These are phyloP conservation scores for Zosterops borbonicus DNA, from an alignment of 2,113 vertebrate species.

Conservation along the genomic window DNA sequence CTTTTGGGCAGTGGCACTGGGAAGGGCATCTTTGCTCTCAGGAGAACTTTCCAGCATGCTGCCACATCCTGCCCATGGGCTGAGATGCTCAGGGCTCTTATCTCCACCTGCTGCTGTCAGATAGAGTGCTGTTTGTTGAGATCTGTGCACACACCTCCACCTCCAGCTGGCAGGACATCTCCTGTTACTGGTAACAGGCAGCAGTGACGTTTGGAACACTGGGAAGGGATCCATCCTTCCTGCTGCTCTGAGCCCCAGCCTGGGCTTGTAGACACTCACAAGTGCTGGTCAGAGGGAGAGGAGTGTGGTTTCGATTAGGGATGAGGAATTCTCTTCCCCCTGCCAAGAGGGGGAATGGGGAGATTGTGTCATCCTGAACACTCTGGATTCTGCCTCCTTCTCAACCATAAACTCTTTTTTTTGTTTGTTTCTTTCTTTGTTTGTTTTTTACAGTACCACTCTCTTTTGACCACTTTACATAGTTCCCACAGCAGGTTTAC, in stretches of 20 bases:
- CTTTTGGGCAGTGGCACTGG: not conserved
- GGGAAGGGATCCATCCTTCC: not conserved
- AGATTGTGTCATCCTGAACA: not conserved
- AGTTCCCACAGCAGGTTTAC: not conserved
- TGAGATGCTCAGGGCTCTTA: not conserved
- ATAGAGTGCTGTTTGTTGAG: not conserved
- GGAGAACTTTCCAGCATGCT: not conserved
- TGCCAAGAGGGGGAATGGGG: not conserved
- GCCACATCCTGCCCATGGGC: not conserved
- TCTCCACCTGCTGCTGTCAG: not conserved
- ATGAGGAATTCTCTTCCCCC: not conserved
- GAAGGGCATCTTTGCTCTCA: not conserved
- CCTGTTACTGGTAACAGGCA: not conserved
- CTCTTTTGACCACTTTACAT: not conserved
- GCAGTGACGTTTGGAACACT: not conserved
- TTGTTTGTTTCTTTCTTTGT: not conserved
- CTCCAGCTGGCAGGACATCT: not conserved
- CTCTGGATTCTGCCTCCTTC: not conserved
- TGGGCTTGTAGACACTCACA: not conserved
- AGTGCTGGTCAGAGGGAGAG: not conserved
- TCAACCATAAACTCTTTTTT: not conserved
- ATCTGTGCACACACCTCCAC: not conserved
- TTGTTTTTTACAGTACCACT: not conserved
- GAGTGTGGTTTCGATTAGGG: not conserved
- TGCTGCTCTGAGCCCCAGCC: not conserved